A percentile compares a stretch with the other conserved stretches of the same genome.
These are phyloP conservation scores for Ochropleura leucogaster DNA, from an alignment of 2,888 invertebrate genomes.

Conservation along the genomic window DNA sequence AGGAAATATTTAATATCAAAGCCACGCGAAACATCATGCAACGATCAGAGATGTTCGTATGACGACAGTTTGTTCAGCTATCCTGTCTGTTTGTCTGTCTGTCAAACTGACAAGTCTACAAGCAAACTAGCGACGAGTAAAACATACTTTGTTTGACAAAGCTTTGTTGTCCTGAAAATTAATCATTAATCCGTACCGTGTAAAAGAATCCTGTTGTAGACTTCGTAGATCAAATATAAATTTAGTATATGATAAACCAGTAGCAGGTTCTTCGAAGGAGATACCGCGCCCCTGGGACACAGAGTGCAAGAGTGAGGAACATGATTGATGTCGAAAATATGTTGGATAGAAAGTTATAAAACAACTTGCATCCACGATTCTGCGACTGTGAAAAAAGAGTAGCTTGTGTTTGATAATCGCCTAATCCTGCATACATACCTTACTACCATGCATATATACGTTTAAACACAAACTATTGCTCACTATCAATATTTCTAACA, in stretches of 20 bases:
- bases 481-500: not conserved
- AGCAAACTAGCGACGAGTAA: slow-evolving; percentile 4
- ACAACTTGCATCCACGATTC: not conserved
- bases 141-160: slow-evolving; percentile 12
- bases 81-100: not conserved
- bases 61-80: not conserved
- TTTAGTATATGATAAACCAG: not conserved
- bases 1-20: not conserved
- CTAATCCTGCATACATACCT: not conserved
- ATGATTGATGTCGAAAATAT: not conserved
- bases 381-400: not conserved
- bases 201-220: not conserved
- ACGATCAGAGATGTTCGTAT: not conserved
- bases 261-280: no score
- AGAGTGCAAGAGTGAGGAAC: no score
- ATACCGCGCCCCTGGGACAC: no score
- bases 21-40: not conserved
- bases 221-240: not conserved
- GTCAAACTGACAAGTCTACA: not conserved
- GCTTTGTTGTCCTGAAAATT: slow-evolving; percentile 6
- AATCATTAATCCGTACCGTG: not conserved
- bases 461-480: no score
- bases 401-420: not conserved
- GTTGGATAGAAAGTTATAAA: not conserved
- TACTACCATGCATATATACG: no score